Percentiles rank a stretch among this genome's conserved stretches.
Conservation (phyloP, 2,888 invertebrate species). For the Heliconius aoede region DNA sequence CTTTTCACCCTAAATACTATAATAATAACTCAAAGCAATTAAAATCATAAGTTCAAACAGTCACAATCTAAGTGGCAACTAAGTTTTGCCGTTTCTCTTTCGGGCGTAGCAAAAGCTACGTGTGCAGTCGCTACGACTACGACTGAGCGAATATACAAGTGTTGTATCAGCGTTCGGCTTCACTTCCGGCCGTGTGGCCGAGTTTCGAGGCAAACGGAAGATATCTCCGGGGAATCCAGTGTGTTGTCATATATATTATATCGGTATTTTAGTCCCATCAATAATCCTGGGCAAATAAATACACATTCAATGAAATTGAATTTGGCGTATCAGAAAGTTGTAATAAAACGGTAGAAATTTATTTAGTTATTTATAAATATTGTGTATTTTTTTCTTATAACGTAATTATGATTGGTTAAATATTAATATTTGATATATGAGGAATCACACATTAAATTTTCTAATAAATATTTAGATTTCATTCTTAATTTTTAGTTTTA, state of each 20-base stretch:
- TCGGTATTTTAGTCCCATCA: conserved; percentile 49
- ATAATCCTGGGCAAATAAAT: conserved; percentile 45
- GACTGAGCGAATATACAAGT: conserved; percentile 30
- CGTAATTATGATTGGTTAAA: too few species aligned
- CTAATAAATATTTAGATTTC: too few species aligned
- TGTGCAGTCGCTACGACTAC: background rate
- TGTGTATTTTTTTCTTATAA: too few species aligned
- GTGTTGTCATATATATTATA: conserved; percentile 57
- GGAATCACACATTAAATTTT: too few species aligned
- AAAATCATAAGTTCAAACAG: background rate
- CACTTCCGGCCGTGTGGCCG: conserved; percentile 60
- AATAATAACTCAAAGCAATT: background rate
- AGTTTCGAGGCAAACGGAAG: conserved; percentile 66
- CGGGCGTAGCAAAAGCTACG: conserved; percentile 11
- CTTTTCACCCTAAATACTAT: too few species aligned
- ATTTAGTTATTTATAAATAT: too few species aligned
- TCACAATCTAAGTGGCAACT: background rate
- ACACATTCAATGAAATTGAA: conserved; percentile 33
- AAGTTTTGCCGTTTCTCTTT: conserved; percentile 5
- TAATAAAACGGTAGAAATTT: background rate
- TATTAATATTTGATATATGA: too few species aligned
- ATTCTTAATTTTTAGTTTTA: too few species aligned
- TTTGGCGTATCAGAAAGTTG: conserved; percentile 1
- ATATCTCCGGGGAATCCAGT: conserved; percentile 65
- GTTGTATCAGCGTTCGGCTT: conserved; percentile 43